Percentiles rank a stretch among this genome's conserved stretches.
phyloP scores from a whole-genome alignment of 1,140 invertebrate genomes.

The Oedothorax gibbosus region DNA sequence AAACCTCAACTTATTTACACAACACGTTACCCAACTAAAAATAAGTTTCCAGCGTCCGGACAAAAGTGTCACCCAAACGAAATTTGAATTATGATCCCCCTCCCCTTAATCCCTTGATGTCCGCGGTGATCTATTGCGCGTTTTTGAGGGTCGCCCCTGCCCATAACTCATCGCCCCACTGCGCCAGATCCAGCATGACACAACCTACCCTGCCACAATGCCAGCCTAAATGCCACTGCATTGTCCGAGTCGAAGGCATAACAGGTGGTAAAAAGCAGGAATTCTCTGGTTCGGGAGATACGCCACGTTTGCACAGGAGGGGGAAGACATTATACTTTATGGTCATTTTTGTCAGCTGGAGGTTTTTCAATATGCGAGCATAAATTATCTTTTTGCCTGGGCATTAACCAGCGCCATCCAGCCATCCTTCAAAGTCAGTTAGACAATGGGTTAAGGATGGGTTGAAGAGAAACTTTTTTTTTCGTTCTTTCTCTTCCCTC shows the following conservation, averaged over 20 bases:
- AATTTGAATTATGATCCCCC: background rate
- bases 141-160: slow-evolving; percentile 20
- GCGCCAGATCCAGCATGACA: slow-evolving; percentile 39
- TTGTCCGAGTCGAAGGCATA: slow-evolving; percentile 25
- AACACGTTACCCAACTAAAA: no score
- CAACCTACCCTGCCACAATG: slow-evolving; percentile 22
- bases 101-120: slow-evolving; percentile 28
- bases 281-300: slow-evolving; percentile 3
- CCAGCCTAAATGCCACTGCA: slow-evolving; percentile 44
- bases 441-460: slow-evolving; percentile 46
- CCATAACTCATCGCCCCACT: slow-evolving; percentile 32
- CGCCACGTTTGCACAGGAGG: slow-evolving; percentile 37
- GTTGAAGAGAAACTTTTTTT: slow-evolving; percentile 23
- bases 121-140: slow-evolving; percentile 41
- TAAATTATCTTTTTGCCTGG: slow-evolving; percentile 47
- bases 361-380: slow-evolving; percentile 54
- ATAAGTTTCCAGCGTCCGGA: no score
- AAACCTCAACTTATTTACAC: no score
- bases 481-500: background rate
- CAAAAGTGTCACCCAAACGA: no score
- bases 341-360: slow-evolving; percentile 54
- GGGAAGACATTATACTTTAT: slow-evolving; percentile 46
- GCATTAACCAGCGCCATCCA: slow-evolving; percentile 25
- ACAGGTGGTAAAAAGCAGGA: slow-evolving; percentile 42
- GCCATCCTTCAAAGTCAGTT: slow-evolving; percentile 53